Conservation (phyloP, 2,888 invertebrate species). For the Neuroscelio doddi region DNA sequence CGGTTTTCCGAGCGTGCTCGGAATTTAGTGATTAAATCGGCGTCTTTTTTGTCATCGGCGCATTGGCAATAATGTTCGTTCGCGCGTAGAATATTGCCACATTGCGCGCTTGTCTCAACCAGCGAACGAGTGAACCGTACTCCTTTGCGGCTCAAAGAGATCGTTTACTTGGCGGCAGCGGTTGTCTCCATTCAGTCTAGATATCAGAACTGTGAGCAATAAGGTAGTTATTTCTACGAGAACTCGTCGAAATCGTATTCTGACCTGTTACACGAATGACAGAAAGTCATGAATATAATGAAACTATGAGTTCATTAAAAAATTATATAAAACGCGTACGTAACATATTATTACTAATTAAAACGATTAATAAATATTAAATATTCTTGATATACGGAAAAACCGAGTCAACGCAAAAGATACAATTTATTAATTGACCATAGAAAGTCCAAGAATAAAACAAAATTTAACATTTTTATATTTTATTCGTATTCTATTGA, state of each 20-base stretch:
- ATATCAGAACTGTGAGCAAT: neutral
- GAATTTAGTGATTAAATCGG: slow-evolving; percentile 64
- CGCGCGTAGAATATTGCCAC: slow-evolving; percentile 66
- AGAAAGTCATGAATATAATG: neutral
- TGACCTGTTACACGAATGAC: neutral
- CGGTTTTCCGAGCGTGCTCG: slow-evolving; percentile 57
- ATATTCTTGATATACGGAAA: too few relatives aligned
- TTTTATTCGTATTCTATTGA: too few relatives aligned
- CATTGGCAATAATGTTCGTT: slow-evolving; percentile 68
- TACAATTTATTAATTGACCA: too few relatives aligned
- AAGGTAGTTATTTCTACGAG: neutral
- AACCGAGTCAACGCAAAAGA: too few relatives aligned
- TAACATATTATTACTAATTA: too few relatives aligned
- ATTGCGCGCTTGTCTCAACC: slow-evolving; percentile 44
- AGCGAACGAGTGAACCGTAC: slow-evolving; percentile 14
- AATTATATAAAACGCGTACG: neutral
- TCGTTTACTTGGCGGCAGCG: slow-evolving; percentile 9
- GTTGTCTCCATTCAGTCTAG: slow-evolving; percentile 11
- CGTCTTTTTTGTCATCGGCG: slow-evolving; percentile 52
- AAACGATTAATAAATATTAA: too few relatives aligned
- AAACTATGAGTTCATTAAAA: neutral
- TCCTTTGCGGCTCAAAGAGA: slow-evolving; percentile 8
- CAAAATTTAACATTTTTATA: too few relatives aligned
- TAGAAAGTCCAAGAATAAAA: too few relatives aligned
- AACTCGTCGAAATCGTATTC: slow-evolving; percentile 3